phyloP scores from a whole-genome alignment of 2,113 vertebrate species.

The Rhizomys pruinosus region DNA sequence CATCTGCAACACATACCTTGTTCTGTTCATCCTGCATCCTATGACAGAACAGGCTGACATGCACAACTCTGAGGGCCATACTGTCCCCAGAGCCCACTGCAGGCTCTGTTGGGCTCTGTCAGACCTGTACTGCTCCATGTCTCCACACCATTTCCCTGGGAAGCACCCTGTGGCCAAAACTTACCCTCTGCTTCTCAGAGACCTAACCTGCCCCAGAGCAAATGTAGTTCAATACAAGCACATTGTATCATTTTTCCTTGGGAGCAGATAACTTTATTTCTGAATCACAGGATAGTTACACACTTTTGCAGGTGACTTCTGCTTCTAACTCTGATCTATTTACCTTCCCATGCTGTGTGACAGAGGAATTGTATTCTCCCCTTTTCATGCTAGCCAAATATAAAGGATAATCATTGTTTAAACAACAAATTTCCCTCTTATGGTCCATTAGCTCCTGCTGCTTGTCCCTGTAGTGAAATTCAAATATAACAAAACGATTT shows the following conservation, averaged over 20 bases:
- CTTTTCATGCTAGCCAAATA: conserved; percentile 57
- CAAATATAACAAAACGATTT: conserved; percentile 77
- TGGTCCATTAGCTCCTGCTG: conserved; percentile 76
- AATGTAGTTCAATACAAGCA: background rate
- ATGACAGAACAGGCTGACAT: background rate
- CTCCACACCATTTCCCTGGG: background rate
- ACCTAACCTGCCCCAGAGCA: background rate
- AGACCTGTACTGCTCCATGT: background rate
- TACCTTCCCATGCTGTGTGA: conserved; percentile 53
- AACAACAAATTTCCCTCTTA: conserved; percentile 76
- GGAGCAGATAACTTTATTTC: background rate
- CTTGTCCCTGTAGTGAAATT: conserved; percentile 63
- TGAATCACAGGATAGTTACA: background rate
- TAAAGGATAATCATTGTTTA: conserved; percentile 77
- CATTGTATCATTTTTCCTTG: background rate
- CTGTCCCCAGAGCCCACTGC: background rate
- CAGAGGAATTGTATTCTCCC: conserved; percentile 46
- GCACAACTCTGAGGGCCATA: background rate
- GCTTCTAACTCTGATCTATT: conserved; percentile 21
- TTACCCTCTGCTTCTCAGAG: background rate
- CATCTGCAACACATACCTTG: background rate
- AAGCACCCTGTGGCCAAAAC: background rate
- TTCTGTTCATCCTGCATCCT: no score
- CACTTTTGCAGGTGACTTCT: conserved; percentile 36
- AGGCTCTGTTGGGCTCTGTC: no score